Evolutionary conservation across 2,113 vertebrate genomes (phyloP).

Genomic region (Sclerurus mexicanus): DNA sequence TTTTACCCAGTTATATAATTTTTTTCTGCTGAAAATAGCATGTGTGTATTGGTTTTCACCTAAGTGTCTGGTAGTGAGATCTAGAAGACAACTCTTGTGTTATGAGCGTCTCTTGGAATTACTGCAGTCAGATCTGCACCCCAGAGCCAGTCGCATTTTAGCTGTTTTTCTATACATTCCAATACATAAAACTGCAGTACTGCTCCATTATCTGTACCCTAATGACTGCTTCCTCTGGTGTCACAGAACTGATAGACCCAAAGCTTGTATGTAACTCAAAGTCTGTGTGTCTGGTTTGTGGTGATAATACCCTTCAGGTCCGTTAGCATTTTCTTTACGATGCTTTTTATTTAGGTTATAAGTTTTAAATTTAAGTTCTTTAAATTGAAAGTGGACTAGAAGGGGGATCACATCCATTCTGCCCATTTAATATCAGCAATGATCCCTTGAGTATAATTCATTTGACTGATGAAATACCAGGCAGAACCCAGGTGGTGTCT

Average conservation of each 20-base stretch:
- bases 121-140: background rate
- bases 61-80: background rate
- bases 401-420: background rate
- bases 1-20: background rate
- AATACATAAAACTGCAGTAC: background rate
- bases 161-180: background rate
- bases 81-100: background rate
- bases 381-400: background rate
- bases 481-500: background rate
- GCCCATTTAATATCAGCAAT: background rate
- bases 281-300: background rate
- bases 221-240: background rate
- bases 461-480: background rate
- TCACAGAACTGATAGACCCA: background rate
- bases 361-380: background rate
- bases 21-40: rapidly evolving
- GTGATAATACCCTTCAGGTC: background rate
- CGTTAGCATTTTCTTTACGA: background rate
- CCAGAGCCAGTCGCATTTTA: background rate
- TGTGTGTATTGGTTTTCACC: background rate
- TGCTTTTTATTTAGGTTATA: background rate
- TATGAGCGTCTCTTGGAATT: background rate
- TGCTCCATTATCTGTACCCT: background rate
- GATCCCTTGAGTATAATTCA: background rate
- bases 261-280: background rate